Evolutionary conservation across 2,888 invertebrate species (phyloP), one percentile per base, ranked within the genome.

Genomic region (Lochmaea crataegi): DNA sequence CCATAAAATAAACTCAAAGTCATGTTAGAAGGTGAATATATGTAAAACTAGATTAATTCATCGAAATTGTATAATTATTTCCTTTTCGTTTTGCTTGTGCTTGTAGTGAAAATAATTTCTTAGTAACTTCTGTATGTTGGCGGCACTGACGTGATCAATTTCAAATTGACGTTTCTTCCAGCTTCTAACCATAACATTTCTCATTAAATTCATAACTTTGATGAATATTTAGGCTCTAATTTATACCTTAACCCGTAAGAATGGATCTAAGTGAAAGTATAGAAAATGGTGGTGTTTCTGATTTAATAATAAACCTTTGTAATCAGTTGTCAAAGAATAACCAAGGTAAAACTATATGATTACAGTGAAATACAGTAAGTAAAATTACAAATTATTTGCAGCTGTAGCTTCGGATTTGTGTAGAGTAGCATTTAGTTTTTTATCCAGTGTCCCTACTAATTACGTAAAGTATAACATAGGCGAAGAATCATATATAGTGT

Each of bases 281-380:
- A 60, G 78, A 80, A 45, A 65, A 63, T 53, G 75, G 70, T 38
- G 75, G 71, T 32, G 73, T 79, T 51, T 79, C 83, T 14, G 83
- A 83, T 65, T 78, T 83, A 48, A 73, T 84, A 60, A 68, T 82
- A 73, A 83, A 85, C 76, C 80, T 86, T 64, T 86, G 86, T 78
- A 84, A 83, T 75, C 81, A 83, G 73, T 81, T 85, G 63, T 82
- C 86, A 9, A 82, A 81, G 73, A 81, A 84, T 71, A 82, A 85
- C 77, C 78, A 79, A 79, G 81, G 83, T 83, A 80, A 58, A 60
- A 61, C 7, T 42, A 45, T 9, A 32, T 66, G 3, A 48, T 26
- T 16, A 12, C 22, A 2, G n/a, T 6, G 10, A 57, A 45, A 26
- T 53, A 58, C 18, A 18, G 7, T 61, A 22, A 69, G n/a, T 67